Conservation (phyloP, 2,888 invertebrate genomes). For the Matsumyia berberina region DNA sequence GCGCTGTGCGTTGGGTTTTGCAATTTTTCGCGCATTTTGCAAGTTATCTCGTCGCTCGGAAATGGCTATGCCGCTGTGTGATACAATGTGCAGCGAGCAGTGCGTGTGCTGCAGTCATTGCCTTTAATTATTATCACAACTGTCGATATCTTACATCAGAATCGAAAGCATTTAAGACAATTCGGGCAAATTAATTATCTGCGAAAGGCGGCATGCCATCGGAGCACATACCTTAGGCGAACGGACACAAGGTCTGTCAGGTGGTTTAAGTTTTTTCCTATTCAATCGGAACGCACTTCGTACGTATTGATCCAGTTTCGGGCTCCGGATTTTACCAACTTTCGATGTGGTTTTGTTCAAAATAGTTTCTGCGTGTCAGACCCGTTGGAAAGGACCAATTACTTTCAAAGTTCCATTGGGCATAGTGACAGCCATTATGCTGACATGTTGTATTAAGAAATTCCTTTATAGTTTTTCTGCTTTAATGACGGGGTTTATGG, state of each 20-base stretch:
- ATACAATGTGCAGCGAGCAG: slow-evolving; percentile 6
- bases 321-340: slow-evolving; percentile 46
- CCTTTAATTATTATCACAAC: slow-evolving; percentile 72
- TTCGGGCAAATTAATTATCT: slow-evolving; percentile 76
- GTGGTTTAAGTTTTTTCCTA: slow-evolving; percentile 64
- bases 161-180: slow-evolving; percentile 71
- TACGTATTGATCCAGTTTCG: slow-evolving; percentile 67
- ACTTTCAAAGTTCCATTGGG: slow-evolving; percentile 40
- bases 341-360: slow-evolving; percentile 61
- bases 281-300: slow-evolving; percentile 34
- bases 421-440: slow-evolving; percentile 9
- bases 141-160: slow-evolving; percentile 67
- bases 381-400: slow-evolving; percentile 57
- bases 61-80: slow-evolving; percentile 24
- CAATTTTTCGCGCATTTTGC: slow-evolving; percentile 44
- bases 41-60: slow-evolving; percentile 43
- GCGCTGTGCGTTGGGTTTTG: slow-evolving; percentile 18
- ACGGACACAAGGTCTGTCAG: slow-evolving; percentile 72
- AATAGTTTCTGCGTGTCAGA: slow-evolving; percentile 16
- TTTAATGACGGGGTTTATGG: not conserved
- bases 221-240: slow-evolving; percentile 60
- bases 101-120: slow-evolving; percentile 43
- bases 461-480: not conserved
- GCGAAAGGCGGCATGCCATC: slow-evolving; percentile 73
- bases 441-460: slow-evolving; percentile 24